These are phyloP conservation scores for Drosophila kokeensis DNA, from an alignment of 2,888 invertebrate genomes.

Conservation along the genomic window DNA sequence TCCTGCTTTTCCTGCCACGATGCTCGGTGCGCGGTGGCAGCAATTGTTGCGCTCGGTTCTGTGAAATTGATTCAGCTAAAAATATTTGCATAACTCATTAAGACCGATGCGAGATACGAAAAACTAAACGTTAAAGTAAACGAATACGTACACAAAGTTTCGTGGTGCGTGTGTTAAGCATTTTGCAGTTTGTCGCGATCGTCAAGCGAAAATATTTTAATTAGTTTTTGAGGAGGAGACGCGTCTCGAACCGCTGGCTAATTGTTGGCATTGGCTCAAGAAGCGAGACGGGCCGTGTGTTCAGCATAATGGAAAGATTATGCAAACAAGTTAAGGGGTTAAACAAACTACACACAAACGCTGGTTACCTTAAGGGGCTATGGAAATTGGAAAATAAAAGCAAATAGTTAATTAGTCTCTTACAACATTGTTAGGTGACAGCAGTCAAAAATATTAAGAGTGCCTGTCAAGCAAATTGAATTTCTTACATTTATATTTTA, in stretches of 20 bases:
- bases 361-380: neutral
- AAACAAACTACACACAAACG: slow-evolving; percentile 15
- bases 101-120: slow-evolving; percentile 58
- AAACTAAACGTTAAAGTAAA: slow-evolving; percentile 18
- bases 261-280: slow-evolving; percentile 52
- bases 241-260: slow-evolving; percentile 55
- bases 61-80: slow-evolving; percentile 68
- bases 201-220: slow-evolving; percentile 72
- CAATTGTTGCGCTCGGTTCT: slow-evolving; percentile 40
- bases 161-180: slow-evolving; percentile 25
- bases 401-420: neutral
- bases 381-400: slow-evolving; percentile 5
- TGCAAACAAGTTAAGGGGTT: slow-evolving; percentile 54
- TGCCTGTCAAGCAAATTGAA: neutral
- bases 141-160: slow-evolving; percentile 24
- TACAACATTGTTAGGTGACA: neutral
- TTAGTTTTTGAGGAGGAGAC: slow-evolving; percentile 71
- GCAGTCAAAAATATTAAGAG: neutral
- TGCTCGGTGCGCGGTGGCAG: slow-evolving; percentile 14
- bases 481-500: neutral
- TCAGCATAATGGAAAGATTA: slow-evolving; percentile 70
- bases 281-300: slow-evolving; percentile 47
- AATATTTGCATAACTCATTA: slow-evolving; percentile 80
- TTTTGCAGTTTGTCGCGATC: slow-evolving; percentile 65
- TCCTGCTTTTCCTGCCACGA: slow-evolving; percentile 6